Percentiles rank a stretch among this genome's conserved stretches.
phyloP scores from a whole-genome alignment of 2,888 invertebrate species.

The Pteria penguin region DNA sequence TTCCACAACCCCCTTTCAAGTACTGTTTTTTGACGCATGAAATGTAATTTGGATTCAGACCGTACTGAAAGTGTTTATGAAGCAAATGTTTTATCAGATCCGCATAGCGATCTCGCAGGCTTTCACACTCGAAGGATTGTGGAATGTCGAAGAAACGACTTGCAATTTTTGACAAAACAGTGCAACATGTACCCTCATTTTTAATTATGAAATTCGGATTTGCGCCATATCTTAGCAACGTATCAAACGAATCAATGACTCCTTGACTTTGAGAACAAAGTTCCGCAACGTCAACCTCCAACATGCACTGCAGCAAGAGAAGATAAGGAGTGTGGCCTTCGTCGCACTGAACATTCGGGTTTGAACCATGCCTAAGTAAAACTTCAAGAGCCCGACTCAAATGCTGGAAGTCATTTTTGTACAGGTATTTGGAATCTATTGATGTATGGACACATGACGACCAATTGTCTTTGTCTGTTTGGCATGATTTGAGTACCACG shows the following conservation, averaged over 20 bases:
- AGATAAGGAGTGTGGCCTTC: constrained; percentile 83
- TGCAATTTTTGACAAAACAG: constrained; percentile 64
- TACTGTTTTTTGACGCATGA: constrained; percentile 82
- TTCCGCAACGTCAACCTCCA: constrained; percentile 87
- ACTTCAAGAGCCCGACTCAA: constrained; percentile 67
- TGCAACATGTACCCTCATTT: constrained; percentile 86
- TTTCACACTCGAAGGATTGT: constrained; percentile 17
- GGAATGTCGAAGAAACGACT: constrained; percentile 52
- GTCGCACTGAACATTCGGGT: constrained; percentile 66
- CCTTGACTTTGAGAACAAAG: constrained; percentile 81
- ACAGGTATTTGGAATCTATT: constrained; percentile 82
- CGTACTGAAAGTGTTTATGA: constrained; percentile 83
- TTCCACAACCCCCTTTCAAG: constrained; percentile 71
- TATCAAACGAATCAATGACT: constrained; percentile 86
- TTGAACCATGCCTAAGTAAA: constrained; percentile 70
- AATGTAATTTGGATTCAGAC: constrained; percentile 84
- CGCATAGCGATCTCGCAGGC: constrained; percentile 59
- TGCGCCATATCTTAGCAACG: constrained; percentile 86
- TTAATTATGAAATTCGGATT: constrained; percentile 85
- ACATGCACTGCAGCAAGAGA: constrained; percentile 87
- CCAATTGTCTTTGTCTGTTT: constrained; percentile 84
- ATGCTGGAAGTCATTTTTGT: constrained; percentile 69
- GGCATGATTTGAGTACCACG: constrained; percentile 82
- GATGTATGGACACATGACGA: constrained; percentile 86
- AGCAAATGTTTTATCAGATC: constrained; percentile 86